phyloP scores from a whole-genome alignment of 2,113 vertebrate genomes.

The Poecile atricapillus region DNA sequence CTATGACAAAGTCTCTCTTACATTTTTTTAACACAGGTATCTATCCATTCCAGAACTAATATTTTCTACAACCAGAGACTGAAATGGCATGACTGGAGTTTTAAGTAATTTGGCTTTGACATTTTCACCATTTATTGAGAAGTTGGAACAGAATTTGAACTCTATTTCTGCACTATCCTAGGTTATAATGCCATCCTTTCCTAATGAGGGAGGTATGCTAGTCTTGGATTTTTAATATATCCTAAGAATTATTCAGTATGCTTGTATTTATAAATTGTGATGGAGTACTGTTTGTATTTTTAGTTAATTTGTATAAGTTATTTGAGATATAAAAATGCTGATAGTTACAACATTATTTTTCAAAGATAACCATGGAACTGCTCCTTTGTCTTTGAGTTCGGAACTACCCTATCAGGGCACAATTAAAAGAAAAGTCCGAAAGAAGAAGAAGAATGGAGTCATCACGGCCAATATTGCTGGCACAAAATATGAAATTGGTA shows the following conservation, averaged over 20 bases:
- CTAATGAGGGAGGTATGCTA: conserved; percentile 89
- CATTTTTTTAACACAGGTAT: not conserved
- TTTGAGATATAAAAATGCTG: not conserved
- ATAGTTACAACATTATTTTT: conserved; percentile 25
- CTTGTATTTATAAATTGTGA: not conserved
- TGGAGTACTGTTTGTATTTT: not conserved
- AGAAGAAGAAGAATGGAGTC: conserved; percentile 86
- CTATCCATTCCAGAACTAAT: conserved; percentile 3
- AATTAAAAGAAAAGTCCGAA: conserved; percentile 86
- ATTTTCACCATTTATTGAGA: conserved; percentile 58
- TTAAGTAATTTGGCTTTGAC: conserved; percentile 40
- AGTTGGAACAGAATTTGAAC: conserved; percentile 63
- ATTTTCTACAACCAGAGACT: conserved; percentile 37
- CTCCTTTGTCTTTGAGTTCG: conserved; percentile 80
- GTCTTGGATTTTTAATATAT: not conserved
- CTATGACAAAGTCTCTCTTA: not conserved
- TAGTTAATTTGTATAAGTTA: not conserved
- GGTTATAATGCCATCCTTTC: conserved; percentile 92
- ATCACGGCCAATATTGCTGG: conserved; percentile 91
- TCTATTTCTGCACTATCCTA: conserved; percentile 36
- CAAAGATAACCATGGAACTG: conserved; percentile 85
- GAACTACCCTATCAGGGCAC: conserved; percentile 82
- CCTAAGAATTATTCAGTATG: not conserved
- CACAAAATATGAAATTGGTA: conserved; percentile 99
- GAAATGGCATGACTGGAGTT: conserved; percentile 65